A percentile compares a stretch with the other conserved stretches of the same genome.
phyloP scores from a whole-genome alignment of 2,888 invertebrate species.

The Agriopis marginaria region DNA sequence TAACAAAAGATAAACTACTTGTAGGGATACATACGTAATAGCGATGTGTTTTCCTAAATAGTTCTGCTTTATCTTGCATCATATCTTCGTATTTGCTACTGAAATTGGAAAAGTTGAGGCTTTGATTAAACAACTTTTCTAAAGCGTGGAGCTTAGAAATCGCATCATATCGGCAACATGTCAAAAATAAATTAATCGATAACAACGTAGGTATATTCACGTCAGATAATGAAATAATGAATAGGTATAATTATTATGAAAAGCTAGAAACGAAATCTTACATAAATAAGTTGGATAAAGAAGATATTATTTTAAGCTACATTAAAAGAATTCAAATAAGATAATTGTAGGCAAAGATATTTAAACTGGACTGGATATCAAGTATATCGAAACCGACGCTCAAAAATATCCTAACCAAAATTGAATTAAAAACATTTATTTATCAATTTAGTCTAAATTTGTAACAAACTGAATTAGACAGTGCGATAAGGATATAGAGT shows the following conservation, averaged over 20 bases:
- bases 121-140: slow-evolving; percentile 14
- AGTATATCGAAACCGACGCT: too few relatives aligned
- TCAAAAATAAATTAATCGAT: neutral
- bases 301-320: neutral
- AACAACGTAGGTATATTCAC: neutral
- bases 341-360: too few relatives aligned
- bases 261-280: neutral
- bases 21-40: slow-evolving; percentile 63
- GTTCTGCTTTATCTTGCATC: slow-evolving; percentile 64
- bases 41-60: slow-evolving; percentile 61
- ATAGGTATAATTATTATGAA: neutral
- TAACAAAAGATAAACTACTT: neutral
- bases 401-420: too few relatives aligned
- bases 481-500: too few relatives aligned
- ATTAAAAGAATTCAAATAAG: neutral
- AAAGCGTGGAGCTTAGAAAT: neutral
- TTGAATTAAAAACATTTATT: too few relatives aligned
- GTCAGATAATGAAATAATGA: neutral
- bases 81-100: slow-evolving; percentile 69
- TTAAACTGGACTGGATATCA: too few relatives aligned
- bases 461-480: too few relatives aligned
- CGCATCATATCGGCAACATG: neutral
- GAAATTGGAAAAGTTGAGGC: slow-evolving; percentile 46
- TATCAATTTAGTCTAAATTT: too few relatives aligned
- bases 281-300: neutral